Conservation (phyloP, 2,113 vertebrate genomes). For the Genyomyrus donnyi region DNA sequence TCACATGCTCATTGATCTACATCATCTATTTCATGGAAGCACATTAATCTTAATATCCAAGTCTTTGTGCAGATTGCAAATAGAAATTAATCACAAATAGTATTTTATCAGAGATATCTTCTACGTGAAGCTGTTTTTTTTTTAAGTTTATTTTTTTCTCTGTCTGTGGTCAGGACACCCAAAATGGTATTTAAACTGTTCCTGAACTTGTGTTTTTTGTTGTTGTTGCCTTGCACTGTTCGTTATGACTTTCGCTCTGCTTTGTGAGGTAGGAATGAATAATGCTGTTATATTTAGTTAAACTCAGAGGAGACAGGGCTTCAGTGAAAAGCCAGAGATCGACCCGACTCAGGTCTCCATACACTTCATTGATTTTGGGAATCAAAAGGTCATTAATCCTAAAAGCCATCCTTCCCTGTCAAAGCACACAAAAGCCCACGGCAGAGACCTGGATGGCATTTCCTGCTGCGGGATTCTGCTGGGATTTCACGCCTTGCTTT, state of each 20-base stretch:
- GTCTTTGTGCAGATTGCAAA: not conserved
- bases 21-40: not conserved
- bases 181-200: not conserved
- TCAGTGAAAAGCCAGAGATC: slow-evolving; percentile 38
- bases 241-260: slow-evolving; percentile 7
- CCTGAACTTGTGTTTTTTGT: not conserved
- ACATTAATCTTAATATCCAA: not conserved
- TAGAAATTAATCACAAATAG: not conserved
- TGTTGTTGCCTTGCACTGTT: not conserved
- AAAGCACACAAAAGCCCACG: slow-evolving; percentile 52
- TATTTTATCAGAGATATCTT: not conserved
- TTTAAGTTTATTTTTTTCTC: not conserved
- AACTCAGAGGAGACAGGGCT: slow-evolving; percentile 31
- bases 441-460: slow-evolving; percentile 35
- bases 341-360: slow-evolving; percentile 41
- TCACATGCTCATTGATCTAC: not conserved
- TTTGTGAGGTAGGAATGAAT: slow-evolving; percentile 31
- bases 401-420: slow-evolving; percentile 46
- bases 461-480: slow-evolving; percentile 46
- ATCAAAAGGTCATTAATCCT: slow-evolving; percentile 63
- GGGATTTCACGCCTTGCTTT: slow-evolving; percentile 28
- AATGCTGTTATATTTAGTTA: slow-evolving; percentile 11
- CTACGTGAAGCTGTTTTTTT: not conserved
- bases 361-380: slow-evolving; percentile 46
- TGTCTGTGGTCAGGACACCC: not conserved